Evolutionary conservation across 2,888 invertebrate genomes (phyloP).

Genomic region (Eilema caniola): DNA sequence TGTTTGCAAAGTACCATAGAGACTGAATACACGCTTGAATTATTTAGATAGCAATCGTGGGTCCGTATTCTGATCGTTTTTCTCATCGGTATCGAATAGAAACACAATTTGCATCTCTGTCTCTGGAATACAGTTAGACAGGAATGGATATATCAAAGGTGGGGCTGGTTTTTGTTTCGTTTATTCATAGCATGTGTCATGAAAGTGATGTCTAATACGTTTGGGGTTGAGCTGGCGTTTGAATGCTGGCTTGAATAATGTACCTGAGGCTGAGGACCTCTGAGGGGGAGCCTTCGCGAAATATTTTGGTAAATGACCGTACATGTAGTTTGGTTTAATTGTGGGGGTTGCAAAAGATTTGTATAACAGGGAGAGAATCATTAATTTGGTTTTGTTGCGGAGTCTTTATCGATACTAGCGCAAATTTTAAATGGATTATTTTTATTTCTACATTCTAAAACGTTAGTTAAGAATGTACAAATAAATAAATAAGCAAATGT

Average conservation of each 20-base stretch:
- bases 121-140: conserved; percentile 48
- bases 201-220: conserved; percentile 75
- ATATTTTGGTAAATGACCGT: conserved; percentile 34
- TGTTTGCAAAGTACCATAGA: conserved; percentile 65
- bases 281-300: conserved; percentile 37
- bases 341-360: conserved; percentile 9
- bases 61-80: conserved; percentile 83
- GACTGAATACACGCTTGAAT: conserved; percentile 81
- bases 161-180: conserved; percentile 57
- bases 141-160: conserved; percentile 57
- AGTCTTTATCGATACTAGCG: background rate
- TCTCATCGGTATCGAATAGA: conserved; percentile 79
- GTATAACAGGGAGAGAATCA: background rate
- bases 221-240: conserved; percentile 68
- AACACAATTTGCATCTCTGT: conserved; percentile 57
- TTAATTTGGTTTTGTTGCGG: background rate
- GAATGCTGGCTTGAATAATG: conserved; percentile 67
- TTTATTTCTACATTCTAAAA: background rate
- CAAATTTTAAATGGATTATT: background rate
- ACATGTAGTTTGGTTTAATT: conserved; percentile 16
- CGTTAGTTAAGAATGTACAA: no score
- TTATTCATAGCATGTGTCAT: conserved; percentile 75
- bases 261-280: conserved; percentile 43
- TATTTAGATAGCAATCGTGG: conserved; percentile 85
- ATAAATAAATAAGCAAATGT: no score